Evolutionary conservation across 2,888 invertebrate species (phyloP).

Genomic region (Archaeoteleia sp.): DNA sequence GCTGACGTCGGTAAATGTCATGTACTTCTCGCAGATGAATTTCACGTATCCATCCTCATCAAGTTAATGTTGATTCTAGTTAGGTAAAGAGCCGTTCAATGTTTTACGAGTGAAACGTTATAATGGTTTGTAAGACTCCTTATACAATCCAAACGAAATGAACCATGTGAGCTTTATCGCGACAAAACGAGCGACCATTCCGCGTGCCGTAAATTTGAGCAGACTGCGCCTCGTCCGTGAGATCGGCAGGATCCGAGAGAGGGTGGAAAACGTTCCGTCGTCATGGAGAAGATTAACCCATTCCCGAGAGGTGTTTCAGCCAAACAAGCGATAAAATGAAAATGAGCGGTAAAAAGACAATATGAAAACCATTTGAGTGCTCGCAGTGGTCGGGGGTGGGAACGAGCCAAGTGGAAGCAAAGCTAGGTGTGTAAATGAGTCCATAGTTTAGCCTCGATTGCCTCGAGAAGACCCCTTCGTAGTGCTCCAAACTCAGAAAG

Average conservation of each 20-base stretch:
- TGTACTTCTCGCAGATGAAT: no score
- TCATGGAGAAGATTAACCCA: constrained; percentile 63
- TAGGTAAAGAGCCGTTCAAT: constrained; percentile 4
- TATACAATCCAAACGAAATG: constrained; percentile 36
- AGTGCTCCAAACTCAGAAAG: constrained; percentile 60
- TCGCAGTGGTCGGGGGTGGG: constrained; percentile 57
- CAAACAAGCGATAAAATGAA: constrained; percentile 75
- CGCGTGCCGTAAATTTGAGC: constrained; percentile 34
- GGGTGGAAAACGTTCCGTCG: constrained; percentile 10
- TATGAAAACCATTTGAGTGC: constrained; percentile 73
- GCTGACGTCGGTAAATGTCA: constrained; percentile 15
- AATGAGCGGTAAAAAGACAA: constrained; percentile 75
- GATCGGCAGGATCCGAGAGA: constrained; percentile 16
- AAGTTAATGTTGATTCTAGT: constrained; percentile 10
- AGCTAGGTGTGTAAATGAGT: constrained; percentile 73
- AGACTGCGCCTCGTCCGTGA: constrained; percentile 11
- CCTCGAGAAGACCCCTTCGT: constrained; percentile 68
- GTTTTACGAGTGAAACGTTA: constrained; percentile 25
- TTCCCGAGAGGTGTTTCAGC: constrained; percentile 60
- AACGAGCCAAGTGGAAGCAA: constrained; percentile 62
- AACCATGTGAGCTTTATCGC: constrained; percentile 44
- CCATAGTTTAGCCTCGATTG: constrained; percentile 72
- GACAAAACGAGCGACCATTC: constrained; percentile 46
- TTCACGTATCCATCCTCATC: no score
- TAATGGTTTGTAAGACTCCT: constrained; percentile 26